phyloP scores from a whole-genome alignment of 2,113 vertebrate genomes.

The Cynoglossus semilaevis region DNA sequence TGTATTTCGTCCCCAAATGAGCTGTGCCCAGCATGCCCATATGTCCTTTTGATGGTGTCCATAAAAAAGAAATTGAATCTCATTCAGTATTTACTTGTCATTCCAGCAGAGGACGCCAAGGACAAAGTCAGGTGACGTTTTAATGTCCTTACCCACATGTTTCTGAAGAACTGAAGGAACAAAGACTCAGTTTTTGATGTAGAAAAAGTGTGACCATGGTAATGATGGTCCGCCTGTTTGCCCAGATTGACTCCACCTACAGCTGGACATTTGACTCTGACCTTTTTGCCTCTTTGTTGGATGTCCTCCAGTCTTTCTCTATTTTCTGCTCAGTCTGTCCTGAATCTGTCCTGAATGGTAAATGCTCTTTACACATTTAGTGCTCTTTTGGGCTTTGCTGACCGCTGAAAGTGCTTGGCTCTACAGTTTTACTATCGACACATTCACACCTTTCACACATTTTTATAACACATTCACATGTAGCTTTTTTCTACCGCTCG shows the following conservation, averaged over 20 bases:
- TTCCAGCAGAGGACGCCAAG: background rate
- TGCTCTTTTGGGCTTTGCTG: no score
- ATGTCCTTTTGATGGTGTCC: conserved; percentile 6
- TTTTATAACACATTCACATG: no score
- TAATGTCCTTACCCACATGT: background rate
- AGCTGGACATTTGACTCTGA: no score
- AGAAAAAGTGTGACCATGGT: background rate
- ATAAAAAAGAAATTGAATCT: background rate
- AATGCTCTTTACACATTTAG: no score
- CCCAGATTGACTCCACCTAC: no score
- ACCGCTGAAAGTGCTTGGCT: no score
- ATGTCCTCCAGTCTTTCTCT: background rate
- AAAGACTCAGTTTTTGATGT: no score
- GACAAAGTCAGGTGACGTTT: background rate
- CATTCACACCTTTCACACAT: no score
- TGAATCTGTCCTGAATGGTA: background rate
- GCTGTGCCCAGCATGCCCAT: background rate
- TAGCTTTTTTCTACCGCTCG: no score
- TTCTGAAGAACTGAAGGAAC: background rate
- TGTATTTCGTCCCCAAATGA: background rate
- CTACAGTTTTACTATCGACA: no score
- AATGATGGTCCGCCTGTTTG: background rate
- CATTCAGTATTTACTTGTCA: background rate
- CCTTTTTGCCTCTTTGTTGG: no score
- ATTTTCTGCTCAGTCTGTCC: background rate